Conservation (phyloP, 1,140 invertebrate genomes). For the Polypedilum vanderplanki region DNA sequence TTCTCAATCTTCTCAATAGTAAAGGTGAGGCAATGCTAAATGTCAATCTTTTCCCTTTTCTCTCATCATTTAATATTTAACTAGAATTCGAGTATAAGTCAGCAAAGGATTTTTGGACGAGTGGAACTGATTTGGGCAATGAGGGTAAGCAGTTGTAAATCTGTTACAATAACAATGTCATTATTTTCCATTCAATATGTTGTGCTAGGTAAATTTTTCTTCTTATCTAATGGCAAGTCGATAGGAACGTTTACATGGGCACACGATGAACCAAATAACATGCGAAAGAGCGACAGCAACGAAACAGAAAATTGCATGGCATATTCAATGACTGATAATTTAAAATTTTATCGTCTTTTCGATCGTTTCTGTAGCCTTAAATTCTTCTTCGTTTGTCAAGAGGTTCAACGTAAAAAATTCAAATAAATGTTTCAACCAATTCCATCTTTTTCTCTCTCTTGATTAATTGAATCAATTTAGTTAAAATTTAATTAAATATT, state of each 20-base stretch:
- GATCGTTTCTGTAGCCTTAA: not conserved
- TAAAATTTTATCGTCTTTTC: not conserved
- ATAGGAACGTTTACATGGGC: not conserved
- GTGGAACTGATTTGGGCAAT: conserved; percentile 3
- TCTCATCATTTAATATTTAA: not conserved
- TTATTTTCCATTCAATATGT: too few species aligned
- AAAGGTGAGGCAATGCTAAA: not conserved
- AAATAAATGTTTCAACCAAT: too few species aligned
- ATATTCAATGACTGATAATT: not conserved
- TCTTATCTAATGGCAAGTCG: not conserved
- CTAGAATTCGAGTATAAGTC: not conserved
- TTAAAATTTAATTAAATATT: not conserved
- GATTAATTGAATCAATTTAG: not conserved
- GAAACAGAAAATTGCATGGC: conserved; percentile 24
- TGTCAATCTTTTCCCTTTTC: not conserved
- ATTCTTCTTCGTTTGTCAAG: conserved; percentile 5
- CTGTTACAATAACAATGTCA: too few species aligned
- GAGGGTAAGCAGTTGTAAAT: not conserved
- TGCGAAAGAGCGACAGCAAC: not conserved
- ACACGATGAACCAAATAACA: not conserved
- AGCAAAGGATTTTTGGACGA: not conserved
- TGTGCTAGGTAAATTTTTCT: not conserved
- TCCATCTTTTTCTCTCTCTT: not conserved
- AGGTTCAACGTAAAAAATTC: too few species aligned
- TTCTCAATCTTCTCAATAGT: not conserved